A percentile compares a stretch with the other conserved stretches of the same genome.
These are phyloP conservation scores for Petaurus breviceps DNA, from an alignment of 2,113 vertebrate species.

Conservation along the genomic window DNA sequence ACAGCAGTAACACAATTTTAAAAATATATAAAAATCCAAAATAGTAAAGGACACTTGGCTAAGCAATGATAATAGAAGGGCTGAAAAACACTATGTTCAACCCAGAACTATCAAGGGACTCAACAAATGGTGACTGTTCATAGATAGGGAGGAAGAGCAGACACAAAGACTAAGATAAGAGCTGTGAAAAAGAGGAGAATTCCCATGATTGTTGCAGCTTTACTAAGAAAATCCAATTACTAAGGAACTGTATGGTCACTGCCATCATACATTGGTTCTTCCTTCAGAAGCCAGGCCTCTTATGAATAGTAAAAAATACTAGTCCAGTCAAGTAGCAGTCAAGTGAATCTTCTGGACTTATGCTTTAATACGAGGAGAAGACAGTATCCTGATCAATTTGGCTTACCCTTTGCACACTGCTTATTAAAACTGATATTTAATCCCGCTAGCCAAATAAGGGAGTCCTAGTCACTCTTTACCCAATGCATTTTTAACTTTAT, in stretches of 20 bases:
- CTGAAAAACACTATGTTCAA: not conserved
- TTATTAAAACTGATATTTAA: conserved; percentile 46
- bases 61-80: not conserved
- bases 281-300: not conserved
- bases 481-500: conserved; percentile 60
- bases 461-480: conserved; percentile 24
- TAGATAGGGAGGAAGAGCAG: not conserved
- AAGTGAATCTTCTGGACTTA: conserved; percentile 32
- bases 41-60: not conserved
- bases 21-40: not conserved
- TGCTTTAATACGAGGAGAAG: conserved; percentile 31
- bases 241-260: conserved; percentile 23
- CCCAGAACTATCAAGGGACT: not conserved
- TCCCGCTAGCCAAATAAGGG: conserved; percentile 47
- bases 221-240: not conserved
- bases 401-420: conserved; percentile 46
- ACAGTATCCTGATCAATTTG: conserved; percentile 46
- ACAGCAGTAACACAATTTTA: not conserved
- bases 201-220: not conserved
- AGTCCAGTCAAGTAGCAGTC: conserved; percentile 26
- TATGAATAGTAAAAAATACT: not conserved
- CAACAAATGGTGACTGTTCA: not conserved
- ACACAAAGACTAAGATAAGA: not conserved
- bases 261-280: not conserved
- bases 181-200: not conserved